Evolutionary conservation across 2,888 invertebrate species (phyloP), one percentile per base, ranked within the genome.

Genomic region (Scelioninae gen. 2): DNA sequence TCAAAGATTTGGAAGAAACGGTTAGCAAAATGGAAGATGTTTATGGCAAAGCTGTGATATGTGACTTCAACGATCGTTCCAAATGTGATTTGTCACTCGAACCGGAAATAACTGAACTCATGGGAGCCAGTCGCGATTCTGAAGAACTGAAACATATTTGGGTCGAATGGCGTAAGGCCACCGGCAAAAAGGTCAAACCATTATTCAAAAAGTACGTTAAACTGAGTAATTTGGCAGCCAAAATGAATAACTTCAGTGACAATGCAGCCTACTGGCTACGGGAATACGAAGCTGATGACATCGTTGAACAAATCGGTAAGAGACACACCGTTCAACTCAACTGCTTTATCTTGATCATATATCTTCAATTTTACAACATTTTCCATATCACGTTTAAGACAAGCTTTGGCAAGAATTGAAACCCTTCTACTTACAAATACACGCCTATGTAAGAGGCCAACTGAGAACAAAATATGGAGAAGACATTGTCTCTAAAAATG

Each of bases 111-210:
- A 92, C 91, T 0, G 90, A 92, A 64, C 87, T 92, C 10, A 87
- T 95, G 74, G 87, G 90, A 0, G 90, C 87, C 31, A 94, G 93
- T 60, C 89, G 92, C 53, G 90, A 96, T 82, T 92, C 93, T 0
- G 91, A 94, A 10, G 93, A 94, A 81, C 85, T 96, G 76, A 90
- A 91, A 79, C 90, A 94, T 80, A 88, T 91, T 1, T 96, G 96
- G 96, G 84, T 90, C 2, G 90, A 93, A 79, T 96, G 95, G 93
- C 90, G 96, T 78, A 91, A 89, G 25, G 92, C 92, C 0, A 88
- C 90, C 1, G 93, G 93, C 0, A 90, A 92, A 2, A 89, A 89
- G 61, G 89, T 91, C 0, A 89, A 83, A 43, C 75, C 83, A 0
- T 65, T 83, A 31, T 87, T 81, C 52, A 73, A 78, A 1, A 79